Base-by-base conservation (phyloP, 2,113 vertebrate genomes). In the Penelope pileata region DNA sequence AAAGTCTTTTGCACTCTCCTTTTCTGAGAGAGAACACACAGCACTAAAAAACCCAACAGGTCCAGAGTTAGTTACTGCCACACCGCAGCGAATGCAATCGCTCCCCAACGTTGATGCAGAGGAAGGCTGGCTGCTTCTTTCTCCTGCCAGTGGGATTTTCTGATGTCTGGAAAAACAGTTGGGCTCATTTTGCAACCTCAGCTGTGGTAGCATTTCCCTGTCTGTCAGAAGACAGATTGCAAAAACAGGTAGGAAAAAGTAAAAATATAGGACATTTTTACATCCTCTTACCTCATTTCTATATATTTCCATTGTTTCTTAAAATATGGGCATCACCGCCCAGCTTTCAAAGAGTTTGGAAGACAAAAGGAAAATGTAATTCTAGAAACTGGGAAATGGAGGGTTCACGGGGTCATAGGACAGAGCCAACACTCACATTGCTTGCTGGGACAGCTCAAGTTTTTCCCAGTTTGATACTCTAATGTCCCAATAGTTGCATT, bases 51-150 rank as follows among this genome's bases (percentile, higher is more conserved):
- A n/a, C n/a, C 23, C 75, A 58, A n/a, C 30, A 80, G 53, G 64
- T 78, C 36, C 73, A 80, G 78, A 85, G 75, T 84, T 94, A 91
- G 87, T 94, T 96, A 89, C 59, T 70, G 68, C 53, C 45, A 60
- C 19, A 7, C 74, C 83, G 16, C 38, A 88, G 53, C 48, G 82
- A 95, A 76, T 48, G 60, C 88, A 87, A 53, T 67, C 88, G 58
- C 87, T 96, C 82, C 90, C 92, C 91, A 93, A 88, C 96, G 93
- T 82, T 1, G 78, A 79, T 73, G 82, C 5, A 32, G 83, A 79
- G 82, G 85, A 96, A 90, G 84, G 19, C 67, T 90, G 75, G 30
- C 75, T 96, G 95, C 83, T 83, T 86, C 59, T 43, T 80, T 59
- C 76, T 92, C 60, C 88, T 90, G 76, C 42, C 80, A 92, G 15